Percentiles rank a stretch among this genome's conserved stretches.
Evolutionary conservation across 2,888 invertebrate species (phyloP).

Genomic region (Dusona sp.): DNA sequence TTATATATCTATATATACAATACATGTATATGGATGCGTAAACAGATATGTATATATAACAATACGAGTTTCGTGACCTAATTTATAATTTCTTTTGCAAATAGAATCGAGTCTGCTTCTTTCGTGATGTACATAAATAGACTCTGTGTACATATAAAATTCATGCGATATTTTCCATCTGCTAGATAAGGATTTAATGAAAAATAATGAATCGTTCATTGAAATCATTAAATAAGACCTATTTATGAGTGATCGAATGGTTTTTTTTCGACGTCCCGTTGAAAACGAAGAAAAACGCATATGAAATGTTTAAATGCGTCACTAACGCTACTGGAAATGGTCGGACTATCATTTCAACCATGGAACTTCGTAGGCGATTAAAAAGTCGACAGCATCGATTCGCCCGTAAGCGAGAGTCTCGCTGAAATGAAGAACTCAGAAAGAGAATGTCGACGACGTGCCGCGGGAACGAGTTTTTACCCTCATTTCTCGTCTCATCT

Average conservation of each 20-base stretch:
- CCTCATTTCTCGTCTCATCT: conserved; percentile 39
- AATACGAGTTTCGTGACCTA: conserved; percentile 1
- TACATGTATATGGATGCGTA: neutral
- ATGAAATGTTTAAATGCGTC: neutral
- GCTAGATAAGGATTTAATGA: neutral
- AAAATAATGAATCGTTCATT: neutral
- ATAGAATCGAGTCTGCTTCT: neutral
- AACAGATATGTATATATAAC: neutral
- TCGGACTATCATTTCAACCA: neutral
- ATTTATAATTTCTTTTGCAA: neutral
- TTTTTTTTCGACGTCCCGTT: neutral
- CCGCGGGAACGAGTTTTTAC: conserved; percentile 50
- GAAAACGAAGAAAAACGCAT: neutral
- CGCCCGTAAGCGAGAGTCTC: conserved; percentile 53
- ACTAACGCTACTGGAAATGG: neutral
- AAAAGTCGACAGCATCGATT: conserved; percentile 62
- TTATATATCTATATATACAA: neutral
- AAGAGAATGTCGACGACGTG: conserved; percentile 57
- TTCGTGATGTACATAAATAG: neutral
- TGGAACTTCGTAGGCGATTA: conserved; percentile 27
- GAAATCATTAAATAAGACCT: neutral
- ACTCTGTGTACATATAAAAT: neutral
- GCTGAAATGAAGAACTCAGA: conserved; percentile 37
- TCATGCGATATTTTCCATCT: neutral
- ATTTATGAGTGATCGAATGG: neutral